These are phyloP conservation scores for Climacteris rufus DNA, from an alignment of 2,113 vertebrate species.

Conservation along the genomic window DNA sequence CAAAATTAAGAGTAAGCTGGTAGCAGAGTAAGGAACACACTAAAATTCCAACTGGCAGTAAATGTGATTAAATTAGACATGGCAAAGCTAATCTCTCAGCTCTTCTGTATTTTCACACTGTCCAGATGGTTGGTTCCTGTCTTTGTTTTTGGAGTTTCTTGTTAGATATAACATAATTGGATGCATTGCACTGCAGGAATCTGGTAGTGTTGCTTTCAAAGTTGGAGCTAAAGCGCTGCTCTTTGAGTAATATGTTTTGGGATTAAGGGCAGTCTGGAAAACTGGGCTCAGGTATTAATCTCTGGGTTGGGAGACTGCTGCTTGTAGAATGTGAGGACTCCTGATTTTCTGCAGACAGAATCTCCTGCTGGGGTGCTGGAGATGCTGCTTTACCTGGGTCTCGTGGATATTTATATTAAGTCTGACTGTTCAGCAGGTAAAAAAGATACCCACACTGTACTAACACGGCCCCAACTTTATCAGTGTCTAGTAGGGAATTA, in stretches of 20 bases:
- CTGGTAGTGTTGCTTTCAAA: background rate
- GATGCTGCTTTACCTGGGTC: background rate
- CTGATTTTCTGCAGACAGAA: background rate
- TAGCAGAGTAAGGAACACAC: background rate
- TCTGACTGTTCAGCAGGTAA: background rate
- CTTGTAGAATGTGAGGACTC: background rate
- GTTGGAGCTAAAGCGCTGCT: background rate
- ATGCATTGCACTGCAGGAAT: background rate
- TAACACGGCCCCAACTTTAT: background rate
- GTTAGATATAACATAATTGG: background rate
- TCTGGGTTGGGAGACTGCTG: background rate
- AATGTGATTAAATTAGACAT: slow-evolving; percentile 34
- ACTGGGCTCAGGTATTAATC: background rate
- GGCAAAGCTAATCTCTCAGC: slow-evolving; percentile 13
- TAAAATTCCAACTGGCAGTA: background rate
- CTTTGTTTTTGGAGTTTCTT: slow-evolving; percentile 9
- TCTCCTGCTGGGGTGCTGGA: background rate
- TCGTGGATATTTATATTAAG: background rate
- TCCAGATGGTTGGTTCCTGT: slow-evolving; percentile 33
- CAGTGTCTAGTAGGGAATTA: background rate
- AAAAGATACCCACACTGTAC: background rate
- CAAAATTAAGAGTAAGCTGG: background rate
- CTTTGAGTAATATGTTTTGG: background rate
- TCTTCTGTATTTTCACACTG: slow-evolving; percentile 5
- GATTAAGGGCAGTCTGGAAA: background rate